Evolutionary conservation across 2,113 vertebrate genomes (phyloP).

Genomic region (Terrapene triunguis): DNA sequence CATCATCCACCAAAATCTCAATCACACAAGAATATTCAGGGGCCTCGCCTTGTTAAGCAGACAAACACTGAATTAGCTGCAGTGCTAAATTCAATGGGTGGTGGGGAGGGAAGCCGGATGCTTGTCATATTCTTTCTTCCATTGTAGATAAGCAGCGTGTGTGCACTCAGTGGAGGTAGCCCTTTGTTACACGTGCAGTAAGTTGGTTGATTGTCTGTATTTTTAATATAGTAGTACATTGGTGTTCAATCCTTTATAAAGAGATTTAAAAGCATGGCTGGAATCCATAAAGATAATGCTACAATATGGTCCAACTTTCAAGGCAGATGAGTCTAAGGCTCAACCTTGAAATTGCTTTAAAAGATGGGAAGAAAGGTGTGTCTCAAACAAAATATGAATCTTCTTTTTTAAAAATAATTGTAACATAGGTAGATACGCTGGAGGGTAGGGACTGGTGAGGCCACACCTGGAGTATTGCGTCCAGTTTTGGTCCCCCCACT

Average conservation of each 20-base stretch:
- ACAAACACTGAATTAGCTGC: background rate
- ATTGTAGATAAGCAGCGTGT: background rate
- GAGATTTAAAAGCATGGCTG: background rate
- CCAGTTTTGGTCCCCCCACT: too few species aligned
- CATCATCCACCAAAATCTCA: background rate
- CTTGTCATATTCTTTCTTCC: background rate
- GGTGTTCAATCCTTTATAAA: slow-evolving; percentile 39
- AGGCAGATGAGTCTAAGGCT: background rate
- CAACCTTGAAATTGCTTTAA: slow-evolving; percentile 17
- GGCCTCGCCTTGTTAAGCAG: background rate
- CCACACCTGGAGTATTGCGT: too few species aligned
- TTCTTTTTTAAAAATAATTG: slow-evolving; percentile 21
- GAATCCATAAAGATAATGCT: slow-evolving; percentile 33
- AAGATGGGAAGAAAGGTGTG: background rate
- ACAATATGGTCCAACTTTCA: slow-evolving; percentile 46
- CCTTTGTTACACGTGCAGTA: slow-evolving; percentile 30
- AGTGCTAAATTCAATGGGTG: background rate
- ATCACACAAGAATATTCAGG: background rate
- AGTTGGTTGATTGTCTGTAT: background rate
- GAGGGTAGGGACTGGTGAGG: too few species aligned
- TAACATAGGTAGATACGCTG: background rate
- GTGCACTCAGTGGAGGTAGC: background rate
- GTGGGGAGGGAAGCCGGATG: too few species aligned
- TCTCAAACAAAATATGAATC: background rate
- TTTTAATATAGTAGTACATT: slow-evolving; percentile 33